A percentile compares a stretch with the other conserved stretches of the same genome.
These are phyloP conservation scores for Sitta europaea DNA, from an alignment of 2,113 vertebrate species.

Conservation along the genomic window DNA sequence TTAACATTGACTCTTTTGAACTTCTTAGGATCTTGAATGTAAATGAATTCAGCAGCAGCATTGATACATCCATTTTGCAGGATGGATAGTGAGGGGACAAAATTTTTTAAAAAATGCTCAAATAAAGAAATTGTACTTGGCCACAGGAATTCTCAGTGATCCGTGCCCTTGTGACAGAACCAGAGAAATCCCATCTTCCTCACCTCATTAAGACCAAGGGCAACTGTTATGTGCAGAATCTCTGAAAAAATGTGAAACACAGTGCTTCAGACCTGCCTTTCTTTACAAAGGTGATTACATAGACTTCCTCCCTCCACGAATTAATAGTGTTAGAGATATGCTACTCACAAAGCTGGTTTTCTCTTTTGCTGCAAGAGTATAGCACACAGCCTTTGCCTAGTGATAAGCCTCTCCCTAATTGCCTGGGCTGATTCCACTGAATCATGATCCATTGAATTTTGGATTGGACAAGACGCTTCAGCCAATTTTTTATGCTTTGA, in stretches of 20 bases:
- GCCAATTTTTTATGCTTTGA: constrained; percentile 21
- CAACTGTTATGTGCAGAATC: neutral
- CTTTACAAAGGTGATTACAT: neutral
- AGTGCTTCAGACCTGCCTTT: neutral
- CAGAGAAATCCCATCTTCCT: neutral
- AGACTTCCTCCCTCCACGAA: neutral
- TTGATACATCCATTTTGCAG: neutral
- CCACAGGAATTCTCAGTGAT: neutral
- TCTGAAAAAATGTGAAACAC: neutral
- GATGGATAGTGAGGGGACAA: neutral
- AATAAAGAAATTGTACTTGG: neutral
- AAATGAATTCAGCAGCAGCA: neutral
- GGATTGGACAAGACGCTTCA: constrained; percentile 15
- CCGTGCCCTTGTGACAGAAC: neutral
- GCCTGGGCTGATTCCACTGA: neutral
- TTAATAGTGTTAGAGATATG: neutral
- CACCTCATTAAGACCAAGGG: neutral
- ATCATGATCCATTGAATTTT: constrained; percentile 43
- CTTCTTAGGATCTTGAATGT: neutral
- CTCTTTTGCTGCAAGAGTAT: neutral
- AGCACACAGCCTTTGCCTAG: neutral
- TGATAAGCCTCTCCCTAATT: neutral
- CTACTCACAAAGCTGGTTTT: neutral
- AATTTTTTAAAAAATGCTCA: neutral
- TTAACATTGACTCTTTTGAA: neutral